phyloP scores from a whole-genome alignment of 2,113 vertebrate species.

The cattle (Bos taurus) region ARS-UCD2.0 NC_037344.1:6666501-6667000 shows the following conservation, averaged over 20 bases:
- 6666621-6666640: background rate
- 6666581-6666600: no score
- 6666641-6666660: conserved; percentile 40
- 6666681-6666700: conserved; percentile 31
- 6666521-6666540: background rate
- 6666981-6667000: background rate
- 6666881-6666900: background rate
- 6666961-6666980: background rate
- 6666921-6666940: background rate
- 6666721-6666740: background rate
- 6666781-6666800: conserved; percentile 31
- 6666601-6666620: background rate
- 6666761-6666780: background rate
- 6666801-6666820: background rate
- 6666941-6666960: background rate
- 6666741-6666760: conserved; percentile 33
- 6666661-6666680: conserved; percentile 30
- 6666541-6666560: background rate
- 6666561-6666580: background rate
- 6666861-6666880: background rate
- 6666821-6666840: background rate
- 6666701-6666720: background rate
- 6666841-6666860: background rate
- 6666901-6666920: background rate
- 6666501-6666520: background rate